Base-by-base conservation (phyloP, 2,113 vertebrate genomes). In the Tachysurus vachellii region DNA sequence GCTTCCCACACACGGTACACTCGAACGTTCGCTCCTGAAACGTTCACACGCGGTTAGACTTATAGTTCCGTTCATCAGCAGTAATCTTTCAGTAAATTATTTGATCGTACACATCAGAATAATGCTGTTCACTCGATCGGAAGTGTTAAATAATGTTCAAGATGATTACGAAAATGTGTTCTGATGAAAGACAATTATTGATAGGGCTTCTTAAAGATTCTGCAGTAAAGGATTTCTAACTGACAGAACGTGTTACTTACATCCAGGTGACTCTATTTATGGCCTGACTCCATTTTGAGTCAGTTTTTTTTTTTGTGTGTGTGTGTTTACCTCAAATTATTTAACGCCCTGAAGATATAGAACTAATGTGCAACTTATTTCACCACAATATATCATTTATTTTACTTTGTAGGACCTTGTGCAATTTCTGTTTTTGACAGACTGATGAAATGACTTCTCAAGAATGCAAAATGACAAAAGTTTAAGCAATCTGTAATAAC, bases 1-100 rank as follows among this genome's bases (percentile, higher is more conserved):
- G 89, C 84, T 95, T 95, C 0, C 94, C 94, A 79, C 95, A 95
- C 83, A 92, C 94, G 0, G 84, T 84, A 9, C 95, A 95, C 84
- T 88, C 91, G 76, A 94, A 95, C 0, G 92, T 93, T 87, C 90
- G 83, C 53, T 91, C 90, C 90, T 91, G 2, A 57, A 84, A 76
- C 13, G 31, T 23, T 26, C 9, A 54, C 7, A 53, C 50, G 79
- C 12, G 5, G 47, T 71, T 19, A 79, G 21, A 82, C 36, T 31
- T 62, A 17, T 2, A 59, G 14, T 70, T 17, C 5, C 57, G 23
- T 44, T 73, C 42, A 47, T 59, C 31, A 62, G 12, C 3, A 8
- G 13, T n/a, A n/a, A 28, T 56, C 16, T 56, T 56, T 28, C n/a
- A 21, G 5, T 47, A 50, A 26, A 76, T 76, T 10, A 13, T 31